These are phyloP conservation scores for Ptychochromis oligacanthus DNA, from an alignment of 2,113 vertebrate species.

Conservation along the genomic window DNA sequence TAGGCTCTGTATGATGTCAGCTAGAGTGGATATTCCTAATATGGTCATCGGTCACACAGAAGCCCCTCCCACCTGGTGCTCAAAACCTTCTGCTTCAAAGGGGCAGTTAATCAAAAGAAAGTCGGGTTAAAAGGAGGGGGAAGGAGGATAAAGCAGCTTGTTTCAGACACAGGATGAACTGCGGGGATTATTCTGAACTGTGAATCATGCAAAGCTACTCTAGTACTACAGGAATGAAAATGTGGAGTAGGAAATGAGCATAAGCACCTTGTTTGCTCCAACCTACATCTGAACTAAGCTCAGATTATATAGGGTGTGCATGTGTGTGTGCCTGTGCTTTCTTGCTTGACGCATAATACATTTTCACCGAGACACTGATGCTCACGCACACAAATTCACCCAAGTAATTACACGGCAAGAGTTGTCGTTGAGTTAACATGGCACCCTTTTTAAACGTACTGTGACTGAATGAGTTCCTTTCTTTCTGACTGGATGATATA, in stretches of 20 bases:
- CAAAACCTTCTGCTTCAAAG: not conserved
- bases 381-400: constrained; percentile 41
- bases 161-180: not conserved
- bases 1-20: no score
- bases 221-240: not conserved
- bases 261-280: not conserved
- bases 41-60: no score
- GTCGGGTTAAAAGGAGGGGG: not conserved
- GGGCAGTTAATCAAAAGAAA: not conserved
- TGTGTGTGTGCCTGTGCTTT: not conserved
- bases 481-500: constrained; percentile 66
- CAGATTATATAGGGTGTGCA: not conserved
- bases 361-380: constrained; percentile 10
- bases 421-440: constrained; percentile 48
- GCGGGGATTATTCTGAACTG: not conserved
- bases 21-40: no score
- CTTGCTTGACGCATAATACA: not conserved
- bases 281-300: not conserved
- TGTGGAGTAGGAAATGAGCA: not conserved
- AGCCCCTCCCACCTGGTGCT: no score
- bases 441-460: constrained; percentile 42
- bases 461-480: constrained; percentile 67
- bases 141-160: not conserved
- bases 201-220: not conserved
- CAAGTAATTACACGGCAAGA: constrained; percentile 26